A percentile compares a stretch with the other conserved stretches of the same genome.
Conservation (phyloP, 1,140 invertebrate species). For the Leptestheria dahalacensis region DNA sequence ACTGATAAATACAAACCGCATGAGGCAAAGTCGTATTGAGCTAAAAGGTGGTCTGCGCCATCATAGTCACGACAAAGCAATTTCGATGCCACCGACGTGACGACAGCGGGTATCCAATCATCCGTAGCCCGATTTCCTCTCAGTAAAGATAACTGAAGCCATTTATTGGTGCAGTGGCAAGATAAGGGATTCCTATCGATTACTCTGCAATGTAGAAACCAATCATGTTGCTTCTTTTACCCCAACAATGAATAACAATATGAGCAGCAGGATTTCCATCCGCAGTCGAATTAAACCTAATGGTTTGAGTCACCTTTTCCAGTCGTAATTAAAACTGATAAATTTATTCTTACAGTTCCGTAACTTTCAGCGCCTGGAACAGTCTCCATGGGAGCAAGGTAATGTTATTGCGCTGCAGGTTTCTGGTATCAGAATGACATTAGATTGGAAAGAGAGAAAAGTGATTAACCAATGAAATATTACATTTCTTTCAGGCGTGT, state of each 20-base stretch:
- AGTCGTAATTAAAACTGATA: neutral
- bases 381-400: neutral
- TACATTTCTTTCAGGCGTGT: neutral
- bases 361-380: neutral
- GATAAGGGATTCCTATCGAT: neutral
- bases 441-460: neutral
- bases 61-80: neutral
- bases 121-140: neutral
- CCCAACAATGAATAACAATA: neutral
- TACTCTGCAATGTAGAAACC: neutral
- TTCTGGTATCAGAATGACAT: neutral
- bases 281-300: no score
- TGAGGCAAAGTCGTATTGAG: neutral
- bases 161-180: conserved; percentile 2
- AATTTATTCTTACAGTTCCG: neutral
- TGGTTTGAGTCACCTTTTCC: neutral
- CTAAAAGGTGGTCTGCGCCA: neutral
- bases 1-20: neutral
- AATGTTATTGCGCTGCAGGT: neutral
- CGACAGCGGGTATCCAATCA: neutral
- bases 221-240: neutral
- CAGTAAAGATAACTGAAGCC: neutral
- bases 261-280: no score
- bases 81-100: neutral
- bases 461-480: neutral